phyloP scores from a whole-genome alignment of 2,797 vertebrate genomes.

The Cryptoprocta ferox region DNA sequence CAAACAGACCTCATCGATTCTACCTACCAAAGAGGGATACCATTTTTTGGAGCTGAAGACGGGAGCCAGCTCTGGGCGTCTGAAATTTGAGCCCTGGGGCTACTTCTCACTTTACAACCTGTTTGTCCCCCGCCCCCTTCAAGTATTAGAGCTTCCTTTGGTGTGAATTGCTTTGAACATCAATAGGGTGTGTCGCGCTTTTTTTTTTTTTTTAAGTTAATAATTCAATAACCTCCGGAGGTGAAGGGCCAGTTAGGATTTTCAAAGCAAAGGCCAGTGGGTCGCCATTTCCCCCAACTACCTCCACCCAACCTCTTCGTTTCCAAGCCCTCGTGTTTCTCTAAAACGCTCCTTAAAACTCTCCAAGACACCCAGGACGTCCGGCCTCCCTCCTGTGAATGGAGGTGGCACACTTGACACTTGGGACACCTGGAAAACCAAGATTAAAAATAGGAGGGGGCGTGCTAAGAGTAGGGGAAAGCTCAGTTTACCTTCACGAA shows the following conservation, averaged over 20 bases:
- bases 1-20: neutral
- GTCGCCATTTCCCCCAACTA: neutral
- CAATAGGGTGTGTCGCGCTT: neutral
- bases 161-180: neutral
- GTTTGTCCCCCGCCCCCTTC: neutral
- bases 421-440: accelerated
- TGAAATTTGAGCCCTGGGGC: neutral
- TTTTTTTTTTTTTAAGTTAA: neutral
- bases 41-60: neutral
- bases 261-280: conserved; percentile 42
- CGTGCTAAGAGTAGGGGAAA: accelerated
- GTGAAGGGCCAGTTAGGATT: neutral
- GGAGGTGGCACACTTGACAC: neutral
- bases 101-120: neutral
- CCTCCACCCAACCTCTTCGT: neutral
- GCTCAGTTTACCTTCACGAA: conserved; percentile 87
- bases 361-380: neutral
- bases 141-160: neutral
- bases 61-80: neutral
- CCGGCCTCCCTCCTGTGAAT: accelerated
- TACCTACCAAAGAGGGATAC: neutral
- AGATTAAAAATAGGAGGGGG: no score
- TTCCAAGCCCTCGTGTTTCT: neutral
- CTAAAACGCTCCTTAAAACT: accelerated
- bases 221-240: neutral